These are phyloP conservation scores for Anadara kagoshimensis DNA, from an alignment of 1,140 invertebrate species.

Conservation along the genomic window DNA sequence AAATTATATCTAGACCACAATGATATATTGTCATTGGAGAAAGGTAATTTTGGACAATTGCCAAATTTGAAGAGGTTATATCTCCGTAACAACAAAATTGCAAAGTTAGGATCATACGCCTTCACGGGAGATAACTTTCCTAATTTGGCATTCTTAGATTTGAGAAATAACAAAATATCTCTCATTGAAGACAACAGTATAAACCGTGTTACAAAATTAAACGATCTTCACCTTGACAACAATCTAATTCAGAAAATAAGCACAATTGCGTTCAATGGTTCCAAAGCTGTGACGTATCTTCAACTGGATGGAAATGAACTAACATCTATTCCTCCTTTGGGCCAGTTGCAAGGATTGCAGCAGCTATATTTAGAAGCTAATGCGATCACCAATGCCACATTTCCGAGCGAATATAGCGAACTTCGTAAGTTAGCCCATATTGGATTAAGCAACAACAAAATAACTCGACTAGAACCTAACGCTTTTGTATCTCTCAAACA, in stretches of 20 bases:
- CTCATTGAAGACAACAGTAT: constrained; percentile 38
- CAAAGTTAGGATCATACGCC: constrained; percentile 24
- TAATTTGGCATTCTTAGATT: constrained; percentile 23
- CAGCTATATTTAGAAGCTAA: constrained; percentile 51
- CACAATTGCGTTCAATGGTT: constrained; percentile 39
- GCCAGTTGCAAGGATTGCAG: constrained; percentile 34
- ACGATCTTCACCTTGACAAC: constrained; percentile 36
- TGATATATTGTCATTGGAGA: constrained; percentile 26
- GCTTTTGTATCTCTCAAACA: constrained; percentile 46
- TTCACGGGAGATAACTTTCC: constrained; percentile 33
- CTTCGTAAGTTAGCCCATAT: constrained; percentile 27
- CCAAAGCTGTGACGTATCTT: constrained; percentile 33
- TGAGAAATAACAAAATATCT: constrained; percentile 41
- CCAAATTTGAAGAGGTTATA: constrained; percentile 41
- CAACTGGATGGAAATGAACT: constrained; percentile 47
- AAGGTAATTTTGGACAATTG: constrained; percentile 23
- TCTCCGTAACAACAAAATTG: constrained; percentile 41
- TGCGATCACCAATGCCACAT: constrained; percentile 44
- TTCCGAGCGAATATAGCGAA: constrained; percentile 39
- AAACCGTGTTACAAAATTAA: constrained; percentile 27
- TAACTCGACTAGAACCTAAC: constrained; percentile 36
- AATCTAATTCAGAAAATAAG: constrained; percentile 44
- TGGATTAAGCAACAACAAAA: constrained; percentile 54
- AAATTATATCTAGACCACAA: constrained; percentile 55
- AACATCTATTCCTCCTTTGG: constrained; percentile 38